phyloP scores from a whole-genome alignment of 1,140 invertebrate species.

The Rhopalosiphum padi region DNA sequence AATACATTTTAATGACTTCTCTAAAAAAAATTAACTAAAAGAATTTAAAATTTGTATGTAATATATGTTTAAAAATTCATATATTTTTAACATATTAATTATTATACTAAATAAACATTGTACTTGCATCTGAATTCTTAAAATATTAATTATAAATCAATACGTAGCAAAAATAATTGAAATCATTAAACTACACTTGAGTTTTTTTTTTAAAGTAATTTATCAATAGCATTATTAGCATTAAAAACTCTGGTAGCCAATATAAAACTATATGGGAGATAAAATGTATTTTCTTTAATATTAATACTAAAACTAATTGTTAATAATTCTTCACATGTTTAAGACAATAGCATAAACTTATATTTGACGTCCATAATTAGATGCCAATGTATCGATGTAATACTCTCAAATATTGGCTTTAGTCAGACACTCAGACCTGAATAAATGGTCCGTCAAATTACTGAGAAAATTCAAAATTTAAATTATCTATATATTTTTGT shows the following conservation, averaged over 20 bases:
- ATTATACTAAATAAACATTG: background rate
- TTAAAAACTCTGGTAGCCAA: background rate
- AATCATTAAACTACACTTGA: background rate
- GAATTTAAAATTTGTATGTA: too few species aligned
- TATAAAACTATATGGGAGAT: background rate
- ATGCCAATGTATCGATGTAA: background rate
- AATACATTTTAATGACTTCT: too few species aligned
- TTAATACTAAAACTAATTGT: background rate
- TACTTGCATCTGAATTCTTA: background rate
- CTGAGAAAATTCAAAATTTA: background rate
- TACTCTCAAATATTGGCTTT: background rate
- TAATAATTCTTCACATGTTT: background rate
- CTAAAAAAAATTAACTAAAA: too few species aligned
- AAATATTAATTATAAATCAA: constrained; percentile 10
- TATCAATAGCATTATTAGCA: background rate
- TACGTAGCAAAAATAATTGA: background rate
- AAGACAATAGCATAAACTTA: background rate
- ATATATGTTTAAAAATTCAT: too few species aligned
- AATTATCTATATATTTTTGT: background rate
- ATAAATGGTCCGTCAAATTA: background rate
- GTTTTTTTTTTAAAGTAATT: background rate
- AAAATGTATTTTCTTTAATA: background rate
- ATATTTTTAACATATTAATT: background rate
- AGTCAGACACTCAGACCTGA: background rate
- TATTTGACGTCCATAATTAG: background rate